These are phyloP conservation scores for Timema cristinae DNA, from an alignment of 2,888 invertebrate genomes.

Conservation along the genomic window DNA sequence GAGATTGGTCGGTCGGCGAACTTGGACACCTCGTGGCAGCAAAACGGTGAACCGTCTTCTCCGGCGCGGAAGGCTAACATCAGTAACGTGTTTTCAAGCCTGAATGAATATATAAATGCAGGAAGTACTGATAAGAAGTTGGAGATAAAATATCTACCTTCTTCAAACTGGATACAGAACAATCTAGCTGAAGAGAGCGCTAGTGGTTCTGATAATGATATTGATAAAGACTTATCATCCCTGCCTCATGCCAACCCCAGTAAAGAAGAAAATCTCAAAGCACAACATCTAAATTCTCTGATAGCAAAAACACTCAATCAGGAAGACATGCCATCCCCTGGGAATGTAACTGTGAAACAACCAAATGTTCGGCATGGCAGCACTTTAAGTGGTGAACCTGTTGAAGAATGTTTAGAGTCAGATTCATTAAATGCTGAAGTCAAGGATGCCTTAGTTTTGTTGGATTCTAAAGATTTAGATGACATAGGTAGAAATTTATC, in stretches of 20 bases:
- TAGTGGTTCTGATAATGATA: not conserved
- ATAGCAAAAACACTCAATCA: no score
- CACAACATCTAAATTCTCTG: no score
- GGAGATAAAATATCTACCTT: not conserved
- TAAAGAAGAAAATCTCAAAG: no score
- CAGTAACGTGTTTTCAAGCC: constrained; percentile 60
- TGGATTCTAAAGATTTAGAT: no score
- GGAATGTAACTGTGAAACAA: no score
- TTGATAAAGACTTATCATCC: not conserved
- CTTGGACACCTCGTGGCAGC: constrained; percentile 16
- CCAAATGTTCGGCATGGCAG: no score
- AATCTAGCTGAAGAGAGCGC: not conserved
- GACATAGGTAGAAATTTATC: no score
- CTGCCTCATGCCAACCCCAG: not conserved
- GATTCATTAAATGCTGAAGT: no score
- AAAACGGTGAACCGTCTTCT: constrained; percentile 30
- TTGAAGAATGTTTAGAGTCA: no score
- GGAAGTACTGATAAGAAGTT: constrained; percentile 12
- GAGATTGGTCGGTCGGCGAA: not conserved
- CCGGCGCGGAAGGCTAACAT: constrained; percentile 48
- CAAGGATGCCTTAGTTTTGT: no score
- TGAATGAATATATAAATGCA: constrained; percentile 59
- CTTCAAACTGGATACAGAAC: constrained; percentile 2
- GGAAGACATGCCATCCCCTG: no score
- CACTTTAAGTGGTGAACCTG: no score